phyloP scores from a whole-genome alignment of 2,888 invertebrate genomes.

The Polydrusus tereticollis region DNA sequence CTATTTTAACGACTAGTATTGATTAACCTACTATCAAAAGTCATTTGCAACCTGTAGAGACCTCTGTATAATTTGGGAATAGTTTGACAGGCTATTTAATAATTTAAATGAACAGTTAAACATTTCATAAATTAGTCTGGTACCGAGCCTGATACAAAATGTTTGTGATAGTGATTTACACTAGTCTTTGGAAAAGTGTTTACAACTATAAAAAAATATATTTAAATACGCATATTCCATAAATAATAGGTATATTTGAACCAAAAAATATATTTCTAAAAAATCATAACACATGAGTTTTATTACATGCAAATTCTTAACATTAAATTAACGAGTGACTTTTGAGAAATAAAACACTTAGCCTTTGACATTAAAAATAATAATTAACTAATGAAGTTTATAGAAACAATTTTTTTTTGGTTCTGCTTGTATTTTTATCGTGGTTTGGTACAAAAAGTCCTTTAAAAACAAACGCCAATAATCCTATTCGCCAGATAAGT shows the following conservation, averaged over 20 bases:
- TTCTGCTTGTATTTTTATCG: neutral
- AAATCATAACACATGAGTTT: neutral
- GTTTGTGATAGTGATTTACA: neutral
- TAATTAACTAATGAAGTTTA: neutral
- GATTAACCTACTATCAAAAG: too few species aligned
- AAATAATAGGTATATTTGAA: neutral
- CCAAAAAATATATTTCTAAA: neutral
- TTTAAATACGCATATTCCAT: too few species aligned
- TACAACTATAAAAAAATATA: neutral
- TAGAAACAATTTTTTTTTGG: conserved; percentile 3
- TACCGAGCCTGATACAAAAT: too few species aligned
- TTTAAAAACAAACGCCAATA: conserved; percentile 9
- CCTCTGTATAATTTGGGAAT: too few species aligned
- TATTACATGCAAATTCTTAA: too few species aligned
- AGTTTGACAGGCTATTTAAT: too few species aligned
- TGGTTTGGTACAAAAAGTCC: conserved; percentile 6
- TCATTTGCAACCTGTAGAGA: too few species aligned
- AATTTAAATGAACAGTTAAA: too few species aligned
- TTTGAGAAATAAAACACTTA: neutral
- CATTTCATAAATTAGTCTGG: too few species aligned
- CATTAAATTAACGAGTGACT: neutral
- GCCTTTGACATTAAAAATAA: neutral
- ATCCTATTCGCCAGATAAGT: conserved; percentile 41
- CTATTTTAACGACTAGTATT: too few species aligned
- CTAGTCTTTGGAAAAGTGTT: neutral